Conservation (phyloP, 2,888 invertebrate genomes). For the Diplolepis rosae region DNA sequence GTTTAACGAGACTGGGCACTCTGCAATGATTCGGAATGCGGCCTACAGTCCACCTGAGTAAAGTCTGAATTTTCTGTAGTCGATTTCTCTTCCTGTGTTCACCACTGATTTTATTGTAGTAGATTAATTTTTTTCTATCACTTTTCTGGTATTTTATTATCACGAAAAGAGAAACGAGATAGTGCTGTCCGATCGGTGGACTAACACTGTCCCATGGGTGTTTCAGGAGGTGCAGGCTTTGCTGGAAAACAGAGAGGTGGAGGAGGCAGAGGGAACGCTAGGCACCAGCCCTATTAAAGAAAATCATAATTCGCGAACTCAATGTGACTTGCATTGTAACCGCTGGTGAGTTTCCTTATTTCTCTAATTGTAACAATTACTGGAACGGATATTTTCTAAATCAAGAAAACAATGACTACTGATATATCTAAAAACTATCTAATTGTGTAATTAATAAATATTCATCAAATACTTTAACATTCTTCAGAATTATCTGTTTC, state of each 20-base stretch:
- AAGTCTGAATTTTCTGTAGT: constrained; percentile 31
- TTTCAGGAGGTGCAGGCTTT: constrained; percentile 79
- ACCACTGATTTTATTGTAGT: constrained; percentile 6
- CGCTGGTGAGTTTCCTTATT: constrained; percentile 70
- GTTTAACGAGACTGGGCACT: constrained; percentile 29
- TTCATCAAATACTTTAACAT: too few species aligned
- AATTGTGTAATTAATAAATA: too few species aligned
- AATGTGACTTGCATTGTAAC: constrained; percentile 70
- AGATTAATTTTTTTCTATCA: background rate
- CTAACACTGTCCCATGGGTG: constrained; percentile 68
- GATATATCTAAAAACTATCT: too few species aligned
- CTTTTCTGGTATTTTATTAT: background rate
- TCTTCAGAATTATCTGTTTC: too few species aligned
- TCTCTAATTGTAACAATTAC: too few species aligned
- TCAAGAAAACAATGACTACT: too few species aligned
- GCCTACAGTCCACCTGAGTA: constrained; percentile 23
- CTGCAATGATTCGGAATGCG: constrained; percentile 25
- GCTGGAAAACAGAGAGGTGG: constrained; percentile 89
- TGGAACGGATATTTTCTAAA: too few species aligned
- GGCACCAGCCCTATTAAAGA: constrained; percentile 90
- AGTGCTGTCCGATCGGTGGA: constrained; percentile 36
- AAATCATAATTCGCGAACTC: constrained; percentile 70
- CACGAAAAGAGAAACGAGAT: background rate
- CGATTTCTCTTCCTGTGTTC: constrained; percentile 14
- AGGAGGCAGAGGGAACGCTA: constrained; percentile 79